Evolutionary conservation across 2,888 invertebrate species (phyloP), one percentile per base, ranked within the genome.

Genomic region (Drosophila melanosoma): DNA sequence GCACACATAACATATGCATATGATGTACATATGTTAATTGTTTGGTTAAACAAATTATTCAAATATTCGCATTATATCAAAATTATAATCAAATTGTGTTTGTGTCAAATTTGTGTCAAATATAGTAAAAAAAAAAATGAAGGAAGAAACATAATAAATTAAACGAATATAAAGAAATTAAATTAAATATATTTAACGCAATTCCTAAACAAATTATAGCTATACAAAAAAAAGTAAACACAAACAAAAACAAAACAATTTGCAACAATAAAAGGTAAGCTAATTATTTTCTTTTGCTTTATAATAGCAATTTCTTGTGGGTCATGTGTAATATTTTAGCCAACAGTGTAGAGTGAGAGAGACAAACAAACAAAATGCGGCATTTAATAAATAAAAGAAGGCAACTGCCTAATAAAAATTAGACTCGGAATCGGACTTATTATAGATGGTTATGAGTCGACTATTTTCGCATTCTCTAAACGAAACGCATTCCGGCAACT

Each of bases 181-280:
- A 65, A 59, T 83, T 45, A 15, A 45, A 64, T 76, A 69, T 71
- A 72, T 74, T 62, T 82, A 86, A 78, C 65, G 70, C 69, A 87
- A 87, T 85, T 89, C 76, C 83, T 85, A 89, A 85, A 74, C 68
- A 79, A 84, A 89, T 84, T 73, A 17, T 81, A 81, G 79, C 49
- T 57, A 66, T 58, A 77, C n/a, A 64, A 74, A 59, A 49, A 45
- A 57, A 53, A 45, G 52, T 60, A 33, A 42, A 32, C 35, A 71
- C 38, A 23, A 26, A n/a, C 29, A 71, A 49, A 36, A 62, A 56
- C 52, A 59, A 67, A 45, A 56, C 17, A 32, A 69, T 26, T 53
- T 60, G 38, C 54, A 60, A 53, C 53, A 36, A 38, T 38, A 32
- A 69, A 59, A 67, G 67, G 67, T 67, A 69, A 67, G 67, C 56